These are phyloP conservation scores for Sebastes vulpes DNA, from an alignment of 2,797 vertebrate genomes.

Conservation along the genomic window DNA sequence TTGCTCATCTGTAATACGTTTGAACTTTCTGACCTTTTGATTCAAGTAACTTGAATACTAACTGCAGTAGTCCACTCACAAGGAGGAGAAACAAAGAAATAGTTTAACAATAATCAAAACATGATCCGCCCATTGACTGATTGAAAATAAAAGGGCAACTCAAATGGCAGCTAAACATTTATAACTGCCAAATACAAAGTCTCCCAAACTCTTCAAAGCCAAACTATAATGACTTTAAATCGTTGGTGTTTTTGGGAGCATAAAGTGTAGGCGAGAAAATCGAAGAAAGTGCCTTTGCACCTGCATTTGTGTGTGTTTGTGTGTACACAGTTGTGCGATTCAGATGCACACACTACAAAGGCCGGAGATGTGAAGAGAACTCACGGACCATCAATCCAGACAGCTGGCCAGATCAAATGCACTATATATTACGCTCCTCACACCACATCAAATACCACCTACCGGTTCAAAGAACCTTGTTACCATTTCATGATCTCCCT, in stretches of 20 bases:
- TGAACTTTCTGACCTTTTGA: conserved; percentile 5
- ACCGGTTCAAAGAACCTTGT: conserved; percentile 67
- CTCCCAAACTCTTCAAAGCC: not conserved
- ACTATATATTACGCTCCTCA: conserved; percentile 38
- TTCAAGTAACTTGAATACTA: not conserved
- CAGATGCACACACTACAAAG: conserved; percentile 60
- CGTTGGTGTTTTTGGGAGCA: not conserved
- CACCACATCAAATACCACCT: conserved; percentile 68
- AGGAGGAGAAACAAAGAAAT: not conserved
- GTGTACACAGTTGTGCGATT: not conserved
- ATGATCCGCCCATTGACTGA: not conserved
- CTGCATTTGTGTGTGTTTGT: not conserved
- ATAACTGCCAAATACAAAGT: not conserved
- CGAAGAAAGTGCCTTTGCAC: not conserved
- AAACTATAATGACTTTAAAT: not conserved
- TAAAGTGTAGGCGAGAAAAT: not conserved
- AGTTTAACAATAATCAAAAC: not conserved
- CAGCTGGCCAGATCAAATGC: conserved; percentile 58
- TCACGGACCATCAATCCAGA: conserved; percentile 24
- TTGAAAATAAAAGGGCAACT: conserved; percentile 15
- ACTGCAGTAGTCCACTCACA: not conserved
- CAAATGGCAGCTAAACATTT: not conserved
- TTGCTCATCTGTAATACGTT: not conserved
- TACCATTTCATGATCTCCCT: conserved; percentile 54
- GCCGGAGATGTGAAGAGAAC: conserved; percentile 47